These are phyloP conservation scores for Canis aureus DNA, from an alignment of 2,113 vertebrate genomes.

Conservation along the genomic window DNA sequence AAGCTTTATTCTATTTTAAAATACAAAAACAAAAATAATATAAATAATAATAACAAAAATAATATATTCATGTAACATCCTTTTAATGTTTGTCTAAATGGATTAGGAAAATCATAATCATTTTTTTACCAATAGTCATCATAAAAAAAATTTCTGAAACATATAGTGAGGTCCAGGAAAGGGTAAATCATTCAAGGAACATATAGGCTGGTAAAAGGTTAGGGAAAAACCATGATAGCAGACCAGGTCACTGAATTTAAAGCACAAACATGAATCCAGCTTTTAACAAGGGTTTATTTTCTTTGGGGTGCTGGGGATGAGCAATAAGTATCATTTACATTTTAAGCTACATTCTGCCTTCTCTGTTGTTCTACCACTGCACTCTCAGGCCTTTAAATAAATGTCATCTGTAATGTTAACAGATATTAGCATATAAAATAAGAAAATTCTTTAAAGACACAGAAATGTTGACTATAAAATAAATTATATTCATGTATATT, in stretches of 20 bases:
- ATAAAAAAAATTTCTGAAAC: neutral
- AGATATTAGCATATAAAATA: slow-evolving; percentile 12
- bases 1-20: neutral
- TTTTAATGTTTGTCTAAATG: neutral
- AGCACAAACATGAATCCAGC: slow-evolving; percentile 6
- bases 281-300: slow-evolving; percentile 24
- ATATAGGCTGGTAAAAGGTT: neutral
- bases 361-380: neutral
- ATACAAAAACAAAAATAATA: neutral
- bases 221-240: neutral
- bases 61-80: neutral
- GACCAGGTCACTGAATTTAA: neutral
- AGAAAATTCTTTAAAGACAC: slow-evolving; percentile 47
- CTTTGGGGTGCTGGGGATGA: neutral
- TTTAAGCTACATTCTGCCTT: slow-evolving; percentile 13
- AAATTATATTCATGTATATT: neutral
- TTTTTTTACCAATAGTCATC: neutral
- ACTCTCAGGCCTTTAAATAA: slow-evolving; percentile 29
- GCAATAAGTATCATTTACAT: neutral
- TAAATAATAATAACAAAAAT: neutral
- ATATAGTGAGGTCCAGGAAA: neutral
- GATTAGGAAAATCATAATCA: neutral
- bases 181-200: slow-evolving; percentile 5
- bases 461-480: slow-evolving; percentile 1
- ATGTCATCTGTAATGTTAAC: neutral